Base-by-base conservation (phyloP, 2,797 vertebrate species). In the Sylvilagus floridanus region DNA sequence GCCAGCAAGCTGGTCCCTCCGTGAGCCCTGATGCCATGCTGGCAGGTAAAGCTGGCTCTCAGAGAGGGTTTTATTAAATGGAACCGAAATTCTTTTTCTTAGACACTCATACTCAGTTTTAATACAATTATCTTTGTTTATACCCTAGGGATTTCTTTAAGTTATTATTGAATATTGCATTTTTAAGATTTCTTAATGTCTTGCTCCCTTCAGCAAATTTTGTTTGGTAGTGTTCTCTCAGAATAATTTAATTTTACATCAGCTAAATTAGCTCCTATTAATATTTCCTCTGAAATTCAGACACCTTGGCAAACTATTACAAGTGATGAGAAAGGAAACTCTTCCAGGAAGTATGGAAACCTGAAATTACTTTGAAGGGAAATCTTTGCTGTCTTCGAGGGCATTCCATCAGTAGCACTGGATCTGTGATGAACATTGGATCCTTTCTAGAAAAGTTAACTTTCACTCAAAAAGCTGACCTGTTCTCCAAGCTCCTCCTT, bases 181-280 rank as follows among this genome's bases (percentile, higher is more conserved):
- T 96, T 96, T 97, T 93, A 96, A 94, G 91, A 93, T 95, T 93
- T 88, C 84, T 97, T 91, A 96, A 88, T 94, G 96, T 94, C 97
- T 95, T 97, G 72, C 93, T 97, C 98, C 96, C 95, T 96, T 96
- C 95, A 97, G 95, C 97, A 98, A 97, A 97, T 95, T 97, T 98
- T 96, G 94, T 95, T 97, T 97, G 94, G 16, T 97, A 88, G 90
- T 97, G 97, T 97, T 97, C 96, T 96, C 92, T 97, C 96, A 90
- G 96, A 96, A 96, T 97, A 97, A 97, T 97, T 98, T 82, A 96
- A 97, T 98, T 89, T 91, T 81, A 14, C 60, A 30, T 96, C 96
- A 95, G 97, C 97, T 97, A 97, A 97, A 98, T 98, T 97, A 97
- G 96, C 96, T 81, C 66, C 90, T 88, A 95, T 97, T 98, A 98